Conservation (phyloP, 2,888 invertebrate species). For the Clivina fossor region DNA sequence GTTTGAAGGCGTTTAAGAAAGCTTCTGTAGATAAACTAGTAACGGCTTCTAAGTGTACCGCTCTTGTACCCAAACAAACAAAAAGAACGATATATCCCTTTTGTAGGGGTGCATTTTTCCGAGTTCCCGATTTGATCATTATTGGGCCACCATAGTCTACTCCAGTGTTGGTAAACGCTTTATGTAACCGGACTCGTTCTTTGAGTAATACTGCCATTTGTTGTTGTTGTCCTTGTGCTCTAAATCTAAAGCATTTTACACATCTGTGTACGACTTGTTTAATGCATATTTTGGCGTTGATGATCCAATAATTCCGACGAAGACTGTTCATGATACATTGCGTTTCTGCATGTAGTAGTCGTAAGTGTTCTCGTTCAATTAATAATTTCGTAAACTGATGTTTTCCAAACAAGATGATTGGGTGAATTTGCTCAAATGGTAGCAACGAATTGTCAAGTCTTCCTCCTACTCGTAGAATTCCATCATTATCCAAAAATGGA, state of each 20-base stretch:
- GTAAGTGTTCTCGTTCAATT: not conserved
- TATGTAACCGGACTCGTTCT: not conserved
- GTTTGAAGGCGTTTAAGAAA: not conserved
- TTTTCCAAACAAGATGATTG: not conserved
- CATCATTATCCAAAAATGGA: not conserved
- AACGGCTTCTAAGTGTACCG: constrained; percentile 1
- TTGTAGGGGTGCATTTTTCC: not conserved
- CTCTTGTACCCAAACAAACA: not conserved
- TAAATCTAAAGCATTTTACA: constrained; percentile 2
- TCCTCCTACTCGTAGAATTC: constrained; percentile 9
- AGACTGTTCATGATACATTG: not conserved
- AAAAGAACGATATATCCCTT: constrained; percentile 4
- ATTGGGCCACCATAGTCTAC: constrained; percentile 8
- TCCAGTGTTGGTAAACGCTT: not conserved
- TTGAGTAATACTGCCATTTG: not conserved
- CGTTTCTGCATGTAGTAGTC: not conserved
- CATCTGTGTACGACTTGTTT: not conserved
- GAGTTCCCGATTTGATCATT: not conserved
- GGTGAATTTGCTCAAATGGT: not conserved
- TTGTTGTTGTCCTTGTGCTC: not conserved
- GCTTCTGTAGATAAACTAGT: not conserved
- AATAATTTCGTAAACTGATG: not conserved
- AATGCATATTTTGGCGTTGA: not conserved
- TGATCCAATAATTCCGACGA: not conserved
- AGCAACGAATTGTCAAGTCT: not conserved